A percentile compares a stretch with the other conserved stretches of the same genome.
Conservation (phyloP, 2,797 vertebrate genomes). For the Anolis apletophallus region DNA sequence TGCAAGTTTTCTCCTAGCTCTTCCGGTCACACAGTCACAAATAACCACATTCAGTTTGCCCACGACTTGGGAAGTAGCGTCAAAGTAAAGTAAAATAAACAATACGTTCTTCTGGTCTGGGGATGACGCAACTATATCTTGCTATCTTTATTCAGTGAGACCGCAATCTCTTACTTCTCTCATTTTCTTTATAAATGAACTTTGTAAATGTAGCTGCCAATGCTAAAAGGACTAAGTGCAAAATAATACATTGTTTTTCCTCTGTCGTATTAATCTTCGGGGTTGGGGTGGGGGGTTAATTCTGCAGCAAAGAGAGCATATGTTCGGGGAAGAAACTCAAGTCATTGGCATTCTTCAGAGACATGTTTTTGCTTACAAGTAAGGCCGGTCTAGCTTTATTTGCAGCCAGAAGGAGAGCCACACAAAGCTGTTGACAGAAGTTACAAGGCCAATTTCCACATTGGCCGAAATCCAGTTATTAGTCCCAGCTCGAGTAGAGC, state of each 20-base stretch:
- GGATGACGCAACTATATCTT: too few relatives aligned
- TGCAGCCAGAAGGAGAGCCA: not conserved
- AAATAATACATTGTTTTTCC: not conserved
- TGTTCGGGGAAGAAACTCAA: not conserved
- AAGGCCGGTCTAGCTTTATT: not conserved
- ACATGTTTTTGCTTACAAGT: not conserved
- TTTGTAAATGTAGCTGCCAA: slow-evolving; percentile 2
- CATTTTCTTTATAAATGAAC: slow-evolving; percentile 50
- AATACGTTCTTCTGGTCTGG: too few relatives aligned
- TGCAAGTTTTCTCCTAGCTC: too few relatives aligned
- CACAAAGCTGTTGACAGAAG: not conserved
- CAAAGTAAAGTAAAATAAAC: too few relatives aligned
- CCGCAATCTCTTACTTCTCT: not conserved
- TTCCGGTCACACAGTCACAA: too few relatives aligned
- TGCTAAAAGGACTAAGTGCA: slow-evolving; percentile 24
- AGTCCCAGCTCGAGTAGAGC: too few relatives aligned
- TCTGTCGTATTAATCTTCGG: not conserved
- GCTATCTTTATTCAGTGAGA: too few relatives aligned
- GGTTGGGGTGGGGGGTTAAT: not conserved
- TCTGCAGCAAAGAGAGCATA: not conserved
- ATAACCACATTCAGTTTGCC: too few relatives aligned
- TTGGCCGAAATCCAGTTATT: not conserved
- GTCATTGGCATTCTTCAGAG: not conserved
- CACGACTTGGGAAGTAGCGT: too few relatives aligned
- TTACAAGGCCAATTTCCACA: not conserved